Evolutionary conservation across 2,113 vertebrate species (phyloP), one percentile per base, ranked within the genome.

Genomic region (Spea multiplicata): DNA sequence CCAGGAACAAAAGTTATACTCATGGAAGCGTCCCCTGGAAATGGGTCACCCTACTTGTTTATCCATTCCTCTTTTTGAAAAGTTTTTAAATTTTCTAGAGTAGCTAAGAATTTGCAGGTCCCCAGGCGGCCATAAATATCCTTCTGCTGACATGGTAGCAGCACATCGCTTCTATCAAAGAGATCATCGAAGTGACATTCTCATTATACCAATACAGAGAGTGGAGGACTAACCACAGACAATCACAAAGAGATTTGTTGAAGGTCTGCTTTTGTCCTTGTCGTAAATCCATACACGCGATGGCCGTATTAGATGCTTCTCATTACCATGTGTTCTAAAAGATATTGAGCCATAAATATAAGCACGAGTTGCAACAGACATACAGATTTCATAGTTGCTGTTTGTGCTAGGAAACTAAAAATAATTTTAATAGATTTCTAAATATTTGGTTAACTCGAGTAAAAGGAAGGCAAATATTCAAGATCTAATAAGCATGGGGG

Each of bases 101-200:
- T 45, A 30, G 66, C 57, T 69, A 53, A 44, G 68, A 59, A 59
- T 75, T 66, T 76, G 52, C 67, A 1, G 55, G 52, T 68, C 30
- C 30, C 30, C 30, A 30, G 12, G 4, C 44, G 59, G 74, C 14
- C 53, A 8, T 76, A 76, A 76, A 68, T 59, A 68, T 76, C 65
- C 30, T 48, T 7, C 55, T 47, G 30, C 10, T 68, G 74, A 76
- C 74, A 46, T 61, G 50, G 68, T 76, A 76, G 67, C 66, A 30
- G 46, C 52, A 12, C 44, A 76, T 47, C 4, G 44, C 52, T 76
- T 76, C 66, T 53, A 69, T 76, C 50, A 59, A 13, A 76, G 74
- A 62, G n/a, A 76, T 76, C 74, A 76, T 76, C 30, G 68, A 76
- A 76, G 59, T 76, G 66, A 68, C 74, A 76, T 76, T 6, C 74